Conservation (phyloP, 2,797 vertebrate genomes). For the Hypotaenidia philippensis region DNA sequence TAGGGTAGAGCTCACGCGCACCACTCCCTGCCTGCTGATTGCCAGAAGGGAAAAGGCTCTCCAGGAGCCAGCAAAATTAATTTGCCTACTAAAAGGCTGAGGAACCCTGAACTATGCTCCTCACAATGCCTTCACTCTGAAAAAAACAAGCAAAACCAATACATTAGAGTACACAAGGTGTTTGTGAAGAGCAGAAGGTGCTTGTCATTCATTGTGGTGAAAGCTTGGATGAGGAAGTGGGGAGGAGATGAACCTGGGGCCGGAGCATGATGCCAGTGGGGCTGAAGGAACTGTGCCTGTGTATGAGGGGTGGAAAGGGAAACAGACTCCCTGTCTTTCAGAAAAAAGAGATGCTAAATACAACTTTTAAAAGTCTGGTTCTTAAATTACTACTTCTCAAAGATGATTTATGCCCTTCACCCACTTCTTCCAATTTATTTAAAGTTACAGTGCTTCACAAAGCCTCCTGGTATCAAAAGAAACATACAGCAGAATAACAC, state of each 20-base stretch:
- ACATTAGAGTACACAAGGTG: not conserved
- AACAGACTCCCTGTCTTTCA: not conserved
- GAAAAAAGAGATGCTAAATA: slow-evolving; percentile 22
- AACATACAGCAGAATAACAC: rapidly evolving
- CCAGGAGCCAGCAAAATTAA: not conserved
- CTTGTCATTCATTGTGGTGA: not conserved
- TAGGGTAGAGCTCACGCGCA: not conserved
- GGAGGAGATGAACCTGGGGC: not conserved
- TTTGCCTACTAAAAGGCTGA: rapidly evolving
- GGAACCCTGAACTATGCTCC: not conserved
- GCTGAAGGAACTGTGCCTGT: not conserved
- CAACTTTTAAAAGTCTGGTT: slow-evolving; percentile 30
- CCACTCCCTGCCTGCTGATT: rapidly evolving
- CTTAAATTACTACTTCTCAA: slow-evolving; percentile 47
- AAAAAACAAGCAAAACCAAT: not conserved
- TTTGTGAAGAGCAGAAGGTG: not conserved
- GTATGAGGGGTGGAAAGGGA: not conserved
- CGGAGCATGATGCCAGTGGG: rapidly evolving
- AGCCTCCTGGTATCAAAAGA: slow-evolving; percentile 19
- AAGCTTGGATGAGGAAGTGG: rapidly evolving
- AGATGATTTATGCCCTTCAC: slow-evolving; percentile 28
- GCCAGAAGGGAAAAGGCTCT: not conserved
- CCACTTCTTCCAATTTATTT: slow-evolving; percentile 16
- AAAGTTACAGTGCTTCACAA: not conserved
- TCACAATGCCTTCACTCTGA: not conserved